Evolutionary conservation across 1,140 invertebrate species (phyloP), one percentile per base, ranked within the genome.

Genomic region (Pogonus chalceus): DNA sequence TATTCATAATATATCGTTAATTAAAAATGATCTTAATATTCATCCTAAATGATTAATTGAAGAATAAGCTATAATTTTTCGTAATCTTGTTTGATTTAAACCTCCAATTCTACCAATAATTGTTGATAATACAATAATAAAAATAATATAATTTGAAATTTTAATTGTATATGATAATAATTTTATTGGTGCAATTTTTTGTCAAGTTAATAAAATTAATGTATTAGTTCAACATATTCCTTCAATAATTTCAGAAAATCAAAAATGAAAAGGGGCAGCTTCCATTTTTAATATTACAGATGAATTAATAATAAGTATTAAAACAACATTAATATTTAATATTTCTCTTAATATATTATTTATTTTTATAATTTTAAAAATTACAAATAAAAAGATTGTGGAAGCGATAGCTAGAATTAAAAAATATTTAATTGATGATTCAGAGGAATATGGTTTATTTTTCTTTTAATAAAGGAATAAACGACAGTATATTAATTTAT

Each of bases 31-130:
- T 51, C 57, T 56, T 53, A 76, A 50, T 70, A 77, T 71, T 73
- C 74, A 76, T 14, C 68, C 68, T 66, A 76, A 68, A 61, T 77
- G 73, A 60, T 74, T 76, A 70, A 76, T 76, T 2, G 74, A 76
- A 26, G 75, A 77, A 64, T 69, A 76, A 49, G 69, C 58, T 70
- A 76, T 62, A 60, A 76, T 60, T 75, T 75, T 76, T 39, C 73
- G 69, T 51, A 76, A 23, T 10, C 69, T 73, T 2, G 65, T 68
- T 72, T 76, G 70, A 54, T 76, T 76, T 59, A 76, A 53, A 14
- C 74, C 68, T 55, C 67, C 63, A 48, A 66, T 57, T 47, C 57
- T 55, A 54, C 62, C 57, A 46, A 64, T 51, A 46, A 74, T 49
- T 26, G 63, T 57, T 49, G 69, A 69, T 48, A 69, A 43, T 57